Base-by-base conservation (phyloP, 2,797 vertebrate genomes). In the Luscinia luscinia region DNA sequence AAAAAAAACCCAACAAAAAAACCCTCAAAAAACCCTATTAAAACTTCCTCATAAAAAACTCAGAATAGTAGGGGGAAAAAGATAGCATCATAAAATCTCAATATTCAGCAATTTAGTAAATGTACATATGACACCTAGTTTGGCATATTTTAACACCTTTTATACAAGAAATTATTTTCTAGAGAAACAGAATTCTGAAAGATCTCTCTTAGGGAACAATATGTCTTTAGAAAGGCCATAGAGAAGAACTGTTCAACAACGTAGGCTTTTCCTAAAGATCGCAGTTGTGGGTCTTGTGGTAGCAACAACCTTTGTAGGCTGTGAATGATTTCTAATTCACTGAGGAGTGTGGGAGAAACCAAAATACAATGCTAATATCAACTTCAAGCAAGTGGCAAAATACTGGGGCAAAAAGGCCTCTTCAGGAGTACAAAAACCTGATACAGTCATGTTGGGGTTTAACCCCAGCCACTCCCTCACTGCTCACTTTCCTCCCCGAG, bases 401-500 rank as follows among this genome's bases (percentile, higher is more conserved):
- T 63, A 51, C 0, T 16, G 5, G 16, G 21, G 5, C 0, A 13
- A 51, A 9, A 11, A 9, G 9, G 6, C 4, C 9, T 73, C 34
- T 81, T 86, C 12, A 41, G 24, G 75, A 55, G 3, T 21, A 21
- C 2, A 1, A 30, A 63, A 84, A 57, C 45, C 30, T 5, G 22
- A 26, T 41, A 4, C 3, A 40, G 21, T 61, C 0, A 0, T 41
- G 12, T 40, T 26, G 12, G 46, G 30, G 3, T 59, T 52, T 34
- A 52, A 40, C 9, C 9, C 46, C 24, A 74, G 11, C 17, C 9
- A 6, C 14, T 80, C 24, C 46, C 6, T 46, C n/a, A 45, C 24
- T 52, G 59, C 16, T 13, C 23, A n/a, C 19, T 20, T n/a, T 58
- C 12, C 11, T 64, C 13, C 7, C 10, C 12, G 14, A 52, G 21